A percentile compares a stretch with the other conserved stretches of the same genome.
These are phyloP conservation scores for Papilio glaucus DNA, from an alignment of 1,140 invertebrate species.

Conservation along the genomic window DNA sequence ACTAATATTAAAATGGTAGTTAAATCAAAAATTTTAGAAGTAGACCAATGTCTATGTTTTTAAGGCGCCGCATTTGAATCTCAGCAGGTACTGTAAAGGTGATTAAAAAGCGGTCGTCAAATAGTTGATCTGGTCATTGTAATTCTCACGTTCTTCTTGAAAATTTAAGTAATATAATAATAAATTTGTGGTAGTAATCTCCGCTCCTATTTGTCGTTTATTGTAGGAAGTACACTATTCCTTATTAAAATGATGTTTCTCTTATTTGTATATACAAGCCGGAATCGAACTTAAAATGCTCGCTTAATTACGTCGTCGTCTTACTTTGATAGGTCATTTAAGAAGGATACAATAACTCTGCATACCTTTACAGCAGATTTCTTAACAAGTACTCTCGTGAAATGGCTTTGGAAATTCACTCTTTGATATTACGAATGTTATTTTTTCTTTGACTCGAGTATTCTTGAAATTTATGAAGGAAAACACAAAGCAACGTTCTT, in stretches of 20 bases:
- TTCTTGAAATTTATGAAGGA: slow-evolving; percentile 24
- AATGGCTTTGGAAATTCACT: slow-evolving; percentile 28
- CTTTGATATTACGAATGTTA: slow-evolving; percentile 28
- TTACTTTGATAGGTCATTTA: slow-evolving; percentile 32
- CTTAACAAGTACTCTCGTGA: slow-evolving; percentile 11
- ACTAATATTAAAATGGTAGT: too few species aligned
- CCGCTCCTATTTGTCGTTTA: too few species aligned
- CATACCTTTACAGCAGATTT: slow-evolving; percentile 15
- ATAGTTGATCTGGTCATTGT: too few species aligned
- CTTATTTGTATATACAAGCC: slow-evolving; percentile 14
- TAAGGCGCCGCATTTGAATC: too few species aligned
- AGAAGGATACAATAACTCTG: slow-evolving; percentile 7
- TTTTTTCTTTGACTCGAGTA: slow-evolving; percentile 24
- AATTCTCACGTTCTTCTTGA: too few species aligned
- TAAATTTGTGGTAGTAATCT: too few species aligned
- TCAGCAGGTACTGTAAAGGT: too few species aligned
- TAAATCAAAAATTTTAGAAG: too few species aligned
- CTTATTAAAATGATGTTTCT: slow-evolving; percentile 10
- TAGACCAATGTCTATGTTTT: too few species aligned
- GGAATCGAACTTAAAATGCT: slow-evolving; percentile 29
- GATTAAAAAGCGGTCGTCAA: too few species aligned
- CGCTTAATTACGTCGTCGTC: slow-evolving; percentile 30
- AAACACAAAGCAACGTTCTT: slow-evolving; percentile 19
- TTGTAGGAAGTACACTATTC: background rate
- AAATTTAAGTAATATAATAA: too few species aligned